phyloP scores from a whole-genome alignment of 2,797 vertebrate genomes.

The Sebastes iracundus region DNA sequence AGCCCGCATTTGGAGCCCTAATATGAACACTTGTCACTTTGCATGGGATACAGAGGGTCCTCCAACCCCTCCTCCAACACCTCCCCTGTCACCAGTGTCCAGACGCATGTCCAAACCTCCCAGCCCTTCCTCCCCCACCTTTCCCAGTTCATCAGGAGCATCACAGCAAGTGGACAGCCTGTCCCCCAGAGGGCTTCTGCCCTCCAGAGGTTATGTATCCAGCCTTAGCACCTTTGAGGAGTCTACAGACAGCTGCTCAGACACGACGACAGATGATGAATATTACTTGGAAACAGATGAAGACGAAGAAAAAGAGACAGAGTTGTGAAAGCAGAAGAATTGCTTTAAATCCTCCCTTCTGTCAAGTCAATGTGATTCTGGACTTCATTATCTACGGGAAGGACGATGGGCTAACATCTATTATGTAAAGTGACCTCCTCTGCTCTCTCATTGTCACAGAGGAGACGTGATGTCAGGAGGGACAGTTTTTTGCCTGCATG shows the following conservation, averaged over 20 bases:
- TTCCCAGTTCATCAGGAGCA: conserved; percentile 35
- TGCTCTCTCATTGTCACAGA: background rate
- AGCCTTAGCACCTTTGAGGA: conserved; percentile 84
- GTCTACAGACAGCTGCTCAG: conserved; percentile 77
- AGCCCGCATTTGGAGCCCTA: conserved; percentile 40
- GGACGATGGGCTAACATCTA: background rate
- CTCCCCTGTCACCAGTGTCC: conserved; percentile 68
- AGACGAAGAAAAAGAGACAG: conserved; percentile 90
- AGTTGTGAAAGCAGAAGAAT: conserved; percentile 80
- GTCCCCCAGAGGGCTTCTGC: conserved; percentile 67
- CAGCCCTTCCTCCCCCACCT: conserved; percentile 59
- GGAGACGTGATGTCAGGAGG: background rate
- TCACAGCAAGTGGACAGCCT: conserved; percentile 62
- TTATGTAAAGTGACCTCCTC: background rate
- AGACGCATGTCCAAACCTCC: conserved; percentile 74
- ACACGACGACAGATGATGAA: conserved; percentile 95
- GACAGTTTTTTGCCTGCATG: conserved; percentile 15
- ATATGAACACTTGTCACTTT: conserved; percentile 53
- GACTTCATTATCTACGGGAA: background rate
- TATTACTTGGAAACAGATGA: conserved; percentile 87
- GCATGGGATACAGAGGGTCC: conserved; percentile 69
- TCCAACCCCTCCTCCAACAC: conserved; percentile 82
- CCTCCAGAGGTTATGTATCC: conserved; percentile 75
- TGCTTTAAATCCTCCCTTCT: background rate
- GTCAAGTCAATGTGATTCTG: background rate